Conservation (phyloP, 2,797 vertebrate species). For the Graptemys geographica region DNA sequence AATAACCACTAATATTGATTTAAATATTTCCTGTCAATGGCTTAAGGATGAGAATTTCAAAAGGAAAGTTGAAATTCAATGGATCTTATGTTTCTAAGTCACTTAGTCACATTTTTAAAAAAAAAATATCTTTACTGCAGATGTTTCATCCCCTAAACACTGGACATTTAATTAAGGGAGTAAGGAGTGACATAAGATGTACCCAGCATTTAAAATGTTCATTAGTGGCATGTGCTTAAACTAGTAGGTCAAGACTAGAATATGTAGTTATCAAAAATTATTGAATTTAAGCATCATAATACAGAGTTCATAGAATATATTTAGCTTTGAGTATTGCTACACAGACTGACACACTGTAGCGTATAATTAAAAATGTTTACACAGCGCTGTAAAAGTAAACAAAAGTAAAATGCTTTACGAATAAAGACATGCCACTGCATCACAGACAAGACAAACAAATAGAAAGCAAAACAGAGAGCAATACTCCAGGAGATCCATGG, state of each 20-base stretch:
- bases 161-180: background rate
- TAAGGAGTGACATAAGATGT: background rate
- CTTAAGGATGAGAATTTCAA: background rate
- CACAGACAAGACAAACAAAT: background rate
- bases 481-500: background rate
- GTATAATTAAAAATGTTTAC: background rate
- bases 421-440: background rate
- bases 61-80: background rate
- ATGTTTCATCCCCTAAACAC: background rate
- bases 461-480: background rate
- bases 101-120: background rate
- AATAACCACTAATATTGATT: background rate
- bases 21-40: background rate
- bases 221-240: background rate
- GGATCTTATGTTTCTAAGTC: background rate
- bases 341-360: background rate
- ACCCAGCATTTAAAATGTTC: background rate
- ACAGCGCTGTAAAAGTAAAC: background rate
- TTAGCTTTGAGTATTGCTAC: background rate
- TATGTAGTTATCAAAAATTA: background rate
- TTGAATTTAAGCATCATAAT: background rate
- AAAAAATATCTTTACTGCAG: background rate
- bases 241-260: background rate
- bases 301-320: background rate
- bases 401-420: background rate